Evolutionary conservation across 1,140 invertebrate species (phyloP).

Genomic region (Listronotus oregonensis): DNA sequence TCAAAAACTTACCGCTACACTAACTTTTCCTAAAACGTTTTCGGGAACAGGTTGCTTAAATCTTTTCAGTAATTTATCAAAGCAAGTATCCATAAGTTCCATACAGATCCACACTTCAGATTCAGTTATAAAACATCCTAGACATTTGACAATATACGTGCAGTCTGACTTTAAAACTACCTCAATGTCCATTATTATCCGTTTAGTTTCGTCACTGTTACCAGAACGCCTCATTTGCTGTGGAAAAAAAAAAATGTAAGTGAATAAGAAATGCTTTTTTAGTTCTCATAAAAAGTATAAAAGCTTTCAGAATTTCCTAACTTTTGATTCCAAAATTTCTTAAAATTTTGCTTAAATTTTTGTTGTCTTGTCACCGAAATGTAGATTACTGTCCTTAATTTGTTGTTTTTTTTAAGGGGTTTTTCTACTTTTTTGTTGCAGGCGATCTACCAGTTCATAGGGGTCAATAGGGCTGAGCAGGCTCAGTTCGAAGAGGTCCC

Average conservation of each 20-base stretch:
- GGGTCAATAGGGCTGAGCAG: too few relatives aligned
- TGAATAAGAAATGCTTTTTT: too few relatives aligned
- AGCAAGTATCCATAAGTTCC: conserved; percentile 97
- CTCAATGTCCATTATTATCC: conserved; percentile 98
- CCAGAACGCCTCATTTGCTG: conserved; percentile 97
- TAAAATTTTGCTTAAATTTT: too few relatives aligned
- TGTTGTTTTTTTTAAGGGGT: too few relatives aligned
- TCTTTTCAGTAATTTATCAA: conserved; percentile 93
- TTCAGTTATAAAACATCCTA: conserved; percentile 96
- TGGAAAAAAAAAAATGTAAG: conserved; percentile 27
- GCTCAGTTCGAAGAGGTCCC: too few relatives aligned
- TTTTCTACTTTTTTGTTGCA: too few relatives aligned
- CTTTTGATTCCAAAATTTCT: too few relatives aligned
- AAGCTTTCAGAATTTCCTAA: too few relatives aligned
- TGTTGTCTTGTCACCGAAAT: too few relatives aligned
- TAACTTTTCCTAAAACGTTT: conserved; percentile 93
- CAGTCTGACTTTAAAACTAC: conserved; percentile 97
- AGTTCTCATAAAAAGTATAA: too few relatives aligned
- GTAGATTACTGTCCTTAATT: too few relatives aligned
- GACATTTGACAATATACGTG: conserved; percentile 94
- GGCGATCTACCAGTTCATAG: too few relatives aligned
- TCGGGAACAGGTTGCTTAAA: conserved; percentile 89
- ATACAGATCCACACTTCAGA: conserved; percentile 90
- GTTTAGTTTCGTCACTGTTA: conserved; percentile 95
- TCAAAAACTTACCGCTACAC: conserved; percentile 87